These are phyloP conservation scores for Leptinotarsa undecemlineata DNA, from an alignment of 1,140 invertebrate genomes.

Conservation along the genomic window DNA sequence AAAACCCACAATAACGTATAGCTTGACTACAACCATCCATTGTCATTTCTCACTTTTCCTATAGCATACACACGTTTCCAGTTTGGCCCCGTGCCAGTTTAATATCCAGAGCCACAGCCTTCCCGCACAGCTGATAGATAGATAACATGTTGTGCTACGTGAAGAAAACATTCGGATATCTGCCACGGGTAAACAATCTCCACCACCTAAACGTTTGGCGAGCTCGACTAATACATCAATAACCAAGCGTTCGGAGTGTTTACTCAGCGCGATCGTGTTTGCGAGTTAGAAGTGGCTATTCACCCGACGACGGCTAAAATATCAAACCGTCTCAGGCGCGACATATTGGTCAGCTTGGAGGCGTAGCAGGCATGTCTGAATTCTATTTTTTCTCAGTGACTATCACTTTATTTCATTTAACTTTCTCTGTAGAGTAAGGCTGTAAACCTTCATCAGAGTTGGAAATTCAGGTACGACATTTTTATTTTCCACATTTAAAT, in stretches of 20 bases:
- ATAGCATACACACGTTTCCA: conserved; percentile 4
- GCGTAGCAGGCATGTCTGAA: too few species aligned
- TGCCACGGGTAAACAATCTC: conserved; percentile 21
- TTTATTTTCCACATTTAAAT: too few species aligned
- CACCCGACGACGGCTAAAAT: conserved; percentile 2
- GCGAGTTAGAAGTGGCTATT: conserved; percentile 22
- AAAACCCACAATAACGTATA: too few species aligned
- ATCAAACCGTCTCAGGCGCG: not conserved
- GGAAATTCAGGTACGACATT: too few species aligned
- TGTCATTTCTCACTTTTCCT: not conserved
- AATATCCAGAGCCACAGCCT: conserved; percentile 6
- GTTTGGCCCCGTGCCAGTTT: conserved; percentile 11
- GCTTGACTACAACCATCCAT: too few species aligned
- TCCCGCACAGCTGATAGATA: not conserved
- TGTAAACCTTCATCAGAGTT: too few species aligned
- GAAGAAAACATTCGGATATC: conserved; percentile 20
- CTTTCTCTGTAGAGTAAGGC: too few species aligned
- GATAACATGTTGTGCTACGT: conserved; percentile 17
- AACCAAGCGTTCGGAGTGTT: conserved; percentile 12
- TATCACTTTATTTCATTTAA: too few species aligned
- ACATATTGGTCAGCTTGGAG: not conserved
- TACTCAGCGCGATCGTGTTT: conserved; percentile 18
- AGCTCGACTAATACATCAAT: not conserved
- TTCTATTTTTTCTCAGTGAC: too few species aligned
- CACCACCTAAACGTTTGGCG: not conserved